Evolutionary conservation across 2,888 invertebrate species (phyloP).

Genomic region (Furcula furcula): DNA sequence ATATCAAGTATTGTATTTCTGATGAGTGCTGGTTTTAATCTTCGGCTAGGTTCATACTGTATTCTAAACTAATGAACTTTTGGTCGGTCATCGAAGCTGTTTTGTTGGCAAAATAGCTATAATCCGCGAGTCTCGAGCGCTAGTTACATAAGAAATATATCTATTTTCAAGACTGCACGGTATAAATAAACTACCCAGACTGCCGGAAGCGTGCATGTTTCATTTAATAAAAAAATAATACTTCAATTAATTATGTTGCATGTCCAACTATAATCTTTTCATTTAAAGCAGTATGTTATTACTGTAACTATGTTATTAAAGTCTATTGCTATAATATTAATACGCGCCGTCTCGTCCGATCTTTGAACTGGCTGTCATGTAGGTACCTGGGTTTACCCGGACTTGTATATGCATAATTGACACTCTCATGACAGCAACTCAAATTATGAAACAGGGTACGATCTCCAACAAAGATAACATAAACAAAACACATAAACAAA

Average conservation of each 20-base stretch:
- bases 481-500: no score
- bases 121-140: neutral
- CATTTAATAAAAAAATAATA: neutral
- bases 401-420: no score
- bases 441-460: no score
- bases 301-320: neutral
- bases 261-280: neutral
- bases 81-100: neutral
- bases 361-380: neutral
- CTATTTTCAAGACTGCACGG: neutral
- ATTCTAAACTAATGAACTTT: no score
- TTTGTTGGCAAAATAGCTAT: slow-evolving; percentile 1
- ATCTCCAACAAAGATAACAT: no score
- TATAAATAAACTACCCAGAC: neutral
- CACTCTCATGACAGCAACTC: no score
- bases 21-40: no score
- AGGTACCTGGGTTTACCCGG: neutral
- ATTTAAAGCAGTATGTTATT: neutral
- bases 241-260: neutral
- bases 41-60: no score
- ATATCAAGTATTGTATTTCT: no score
- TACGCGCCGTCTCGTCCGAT: neutral
- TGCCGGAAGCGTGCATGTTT: neutral
- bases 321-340: neutral
- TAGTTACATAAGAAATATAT: neutral